phyloP scores from a whole-genome alignment of 2,888 invertebrate genomes.

The Agrochola macilenta region DNA sequence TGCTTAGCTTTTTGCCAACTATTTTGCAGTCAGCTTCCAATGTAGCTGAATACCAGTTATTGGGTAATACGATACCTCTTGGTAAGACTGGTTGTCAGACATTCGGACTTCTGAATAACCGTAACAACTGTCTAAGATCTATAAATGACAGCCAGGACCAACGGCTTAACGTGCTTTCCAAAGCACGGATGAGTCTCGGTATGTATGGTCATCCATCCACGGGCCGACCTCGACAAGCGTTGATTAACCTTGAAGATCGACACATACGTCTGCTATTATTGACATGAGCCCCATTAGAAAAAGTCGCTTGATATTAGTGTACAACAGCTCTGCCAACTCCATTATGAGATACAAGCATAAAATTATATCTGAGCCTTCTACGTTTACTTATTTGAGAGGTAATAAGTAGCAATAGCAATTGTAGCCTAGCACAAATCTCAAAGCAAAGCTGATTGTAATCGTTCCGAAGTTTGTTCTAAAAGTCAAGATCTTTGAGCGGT shows the following conservation, averaged over 20 bases:
- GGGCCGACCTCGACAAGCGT: not conserved
- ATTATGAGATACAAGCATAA: not conserved
- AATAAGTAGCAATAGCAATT: slow-evolving; percentile 9
- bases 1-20: too few relatives aligned
- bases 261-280: not conserved
- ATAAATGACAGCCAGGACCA: too few relatives aligned
- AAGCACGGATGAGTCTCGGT: too few relatives aligned
- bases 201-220: too few relatives aligned
- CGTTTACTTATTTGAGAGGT: not conserved
- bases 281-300: not conserved
- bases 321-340: not conserved
- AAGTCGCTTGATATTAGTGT: not conserved
- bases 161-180: too few relatives aligned
- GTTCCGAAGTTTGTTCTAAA: slow-evolving; percentile 8
- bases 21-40: too few relatives aligned
- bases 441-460: slow-evolving; percentile 11
- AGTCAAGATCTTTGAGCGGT: slow-evolving; percentile 6
- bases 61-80: too few relatives aligned
- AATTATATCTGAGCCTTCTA: not conserved
- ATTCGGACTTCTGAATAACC: too few relatives aligned
- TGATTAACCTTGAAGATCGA: not conserved
- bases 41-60: too few relatives aligned
- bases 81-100: too few relatives aligned
- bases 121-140: too few relatives aligned
- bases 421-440: slow-evolving; percentile 8